phyloP scores from a whole-genome alignment of 2,888 invertebrate genomes.

The Athalia rosae region DNA sequence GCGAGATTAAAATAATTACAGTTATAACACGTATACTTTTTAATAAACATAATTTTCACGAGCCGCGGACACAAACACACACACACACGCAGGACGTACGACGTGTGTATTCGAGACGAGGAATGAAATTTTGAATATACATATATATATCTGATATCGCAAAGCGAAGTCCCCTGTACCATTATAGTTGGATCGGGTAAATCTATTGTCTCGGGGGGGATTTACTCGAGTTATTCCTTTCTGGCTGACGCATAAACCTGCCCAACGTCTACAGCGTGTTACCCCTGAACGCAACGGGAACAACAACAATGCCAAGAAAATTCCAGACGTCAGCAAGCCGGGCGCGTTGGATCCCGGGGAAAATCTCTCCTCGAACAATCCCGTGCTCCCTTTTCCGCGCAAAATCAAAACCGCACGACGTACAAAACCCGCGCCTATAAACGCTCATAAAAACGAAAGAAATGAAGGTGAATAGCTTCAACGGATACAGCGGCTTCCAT shows the following conservation, averaged over 20 bases:
- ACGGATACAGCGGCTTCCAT: no score
- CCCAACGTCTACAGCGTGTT: background rate
- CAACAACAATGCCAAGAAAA: constrained; percentile 22
- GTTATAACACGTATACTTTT: no score
- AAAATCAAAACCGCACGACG: no score
- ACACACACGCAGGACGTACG: no score
- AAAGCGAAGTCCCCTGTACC: background rate
- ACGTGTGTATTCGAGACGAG: no score
- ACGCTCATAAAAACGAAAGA: background rate
- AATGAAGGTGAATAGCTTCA: background rate
- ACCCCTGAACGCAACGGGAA: constrained; percentile 7
- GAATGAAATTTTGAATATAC: no score
- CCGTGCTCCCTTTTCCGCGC: no score
- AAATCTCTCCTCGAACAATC: constrained; percentile 13
- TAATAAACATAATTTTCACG: no score
- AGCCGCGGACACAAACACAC: no score
- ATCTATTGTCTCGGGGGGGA: constrained; percentile 40
- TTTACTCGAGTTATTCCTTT: constrained; percentile 18
- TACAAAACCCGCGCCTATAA: no score
- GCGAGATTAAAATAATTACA: no score
- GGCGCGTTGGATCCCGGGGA: background rate
- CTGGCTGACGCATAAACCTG: background rate
- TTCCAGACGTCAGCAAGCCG: background rate
- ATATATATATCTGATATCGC: background rate
- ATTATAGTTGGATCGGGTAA: constrained; percentile 23